A percentile compares a stretch with the other conserved stretches of the same genome.
These are phyloP conservation scores for Lasioglossum figueresi DNA, from an alignment of 2,888 invertebrate genomes.

Conservation along the genomic window DNA sequence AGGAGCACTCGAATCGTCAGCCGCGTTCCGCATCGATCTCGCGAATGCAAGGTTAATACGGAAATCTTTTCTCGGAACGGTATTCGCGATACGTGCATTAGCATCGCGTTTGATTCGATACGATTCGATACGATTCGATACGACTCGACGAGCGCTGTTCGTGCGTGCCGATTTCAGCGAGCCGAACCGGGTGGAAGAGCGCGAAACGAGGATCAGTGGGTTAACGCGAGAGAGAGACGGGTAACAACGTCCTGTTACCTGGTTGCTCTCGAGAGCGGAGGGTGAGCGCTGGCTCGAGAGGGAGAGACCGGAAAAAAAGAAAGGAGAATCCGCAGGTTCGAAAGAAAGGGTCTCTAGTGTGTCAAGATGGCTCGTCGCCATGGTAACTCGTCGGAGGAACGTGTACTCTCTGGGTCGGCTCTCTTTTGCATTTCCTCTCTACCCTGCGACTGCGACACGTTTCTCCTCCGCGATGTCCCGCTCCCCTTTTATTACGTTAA, in stretches of 20 bases:
- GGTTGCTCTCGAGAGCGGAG: slow-evolving; percentile 18
- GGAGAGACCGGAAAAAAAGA: slow-evolving; percentile 32
- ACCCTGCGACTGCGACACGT: slow-evolving; percentile 30
- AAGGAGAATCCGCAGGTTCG: slow-evolving; percentile 46
- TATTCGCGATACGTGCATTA: neutral
- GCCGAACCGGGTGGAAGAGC: neutral
- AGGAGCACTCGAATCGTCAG: neutral
- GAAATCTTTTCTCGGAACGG: neutral
- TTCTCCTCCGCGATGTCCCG: slow-evolving; percentile 25
- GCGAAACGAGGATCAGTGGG: slow-evolving; percentile 15
- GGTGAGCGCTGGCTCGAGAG: slow-evolving; percentile 20
- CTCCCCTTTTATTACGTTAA: slow-evolving; percentile 24
- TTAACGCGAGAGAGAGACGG: slow-evolving; percentile 50
- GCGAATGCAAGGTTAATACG: slow-evolving; percentile 11
- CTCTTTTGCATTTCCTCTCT: slow-evolving; percentile 60
- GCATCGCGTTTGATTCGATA: neutral
- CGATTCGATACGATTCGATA: neutral
- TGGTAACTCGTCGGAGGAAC: slow-evolving; percentile 73
- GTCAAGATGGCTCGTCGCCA: slow-evolving; percentile 83
- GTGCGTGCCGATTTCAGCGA: neutral
- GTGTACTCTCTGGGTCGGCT: slow-evolving; percentile 58
- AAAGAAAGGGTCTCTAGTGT: slow-evolving; percentile 68
- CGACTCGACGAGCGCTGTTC: neutral
- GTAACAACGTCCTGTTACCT: slow-evolving; percentile 38
- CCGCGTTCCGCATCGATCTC: neutral